Evolutionary conservation across 2,113 vertebrate genomes (phyloP), one percentile per base, ranked within the genome.

Genomic region (Capreolus pygargus): DNA sequence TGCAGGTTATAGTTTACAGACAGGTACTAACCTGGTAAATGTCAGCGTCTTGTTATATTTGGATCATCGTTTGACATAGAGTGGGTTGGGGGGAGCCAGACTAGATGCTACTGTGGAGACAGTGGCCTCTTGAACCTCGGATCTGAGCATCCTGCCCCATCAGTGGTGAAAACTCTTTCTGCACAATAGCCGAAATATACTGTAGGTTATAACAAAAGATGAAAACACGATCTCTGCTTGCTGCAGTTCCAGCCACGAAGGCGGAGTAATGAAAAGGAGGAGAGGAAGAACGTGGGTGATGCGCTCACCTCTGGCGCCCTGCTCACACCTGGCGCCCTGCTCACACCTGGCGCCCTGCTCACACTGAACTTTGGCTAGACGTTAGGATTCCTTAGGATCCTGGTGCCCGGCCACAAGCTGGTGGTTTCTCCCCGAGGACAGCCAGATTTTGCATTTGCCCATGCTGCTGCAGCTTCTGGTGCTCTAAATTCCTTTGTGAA

Each of bases 311-410:
- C 67, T 13, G 36, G n/a, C 5, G 9, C 36, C n/a, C 6, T 43
- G 39, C 39, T 43, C 39, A 43, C 39, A 43, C 39, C 39, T 43
- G 39, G 39, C 39, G 39, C n/a, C n/a, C n/a, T n/a, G 0, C 12
- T 43, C 39, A 47, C 45, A 11, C 45, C 70, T 14, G 36, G n/a
- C 5, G 5, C 36, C 36, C 36, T 39, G 70, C 23, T 43, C 23
- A 7, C 36, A 1, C 70, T 7, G 23, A 23, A 19, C n/a, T 23
- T 12, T 39, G 9, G 11, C 67, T 19, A 21, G 64, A 21, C 33
- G 8, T 19, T 5, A 5, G 19, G 70, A 2, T 11, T 25, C 10
- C 70, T 43, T 3, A 3, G 0, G 21, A 14, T 14, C 0, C 1
- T 4, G 36, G 70, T 43, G 70, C 23, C 36, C 2, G 7, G 70